Evolutionary conservation across 2,113 vertebrate species (phyloP), one percentile per base, ranked within the genome.

Genomic region (Cacatua alba): DNA sequence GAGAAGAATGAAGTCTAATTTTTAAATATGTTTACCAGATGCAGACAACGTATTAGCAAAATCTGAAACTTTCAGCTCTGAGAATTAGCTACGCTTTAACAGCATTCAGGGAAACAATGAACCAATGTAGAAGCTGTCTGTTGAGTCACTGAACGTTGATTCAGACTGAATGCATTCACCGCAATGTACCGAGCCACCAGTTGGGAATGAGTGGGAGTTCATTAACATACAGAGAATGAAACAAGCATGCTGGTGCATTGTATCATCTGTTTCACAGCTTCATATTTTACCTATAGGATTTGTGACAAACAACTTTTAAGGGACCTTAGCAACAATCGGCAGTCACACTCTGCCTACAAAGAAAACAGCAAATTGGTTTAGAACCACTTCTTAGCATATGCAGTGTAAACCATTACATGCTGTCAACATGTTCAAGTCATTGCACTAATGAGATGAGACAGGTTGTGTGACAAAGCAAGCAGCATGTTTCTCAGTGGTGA

Each of bases 291-390:
- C 80, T 82, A 84, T n/a, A 93, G 77, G 57, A 91, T 69, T 21
- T 23, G 69, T 46, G 37, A 67, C 35, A 76, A 92, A 57, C 13
- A n/a, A 84, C 76, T 82, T 96, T 31, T 43, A 19, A 2, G 81
- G 62, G 83, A 69, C 94, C 95, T 91, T 63, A 91, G 88, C 69
- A 79, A 94, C 88, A 57, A 93, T 53, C 76, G 79, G 78, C 88
- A 93, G 95, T 92, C 91, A 95, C 94, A 85, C 80, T 93, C 82
- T 87, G 77, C 70, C 77, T 39, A 82, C 83, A 94, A 94, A 93
- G 76, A 91, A 92, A 94, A 60, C 74, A 82, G 94, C 62, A 96
- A 97, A 97, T 96, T 72, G 94, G 95, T 96, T 97, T 96, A 93
- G 92, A 97, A 76, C 69, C 7, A 6, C 90, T 82, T 52, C 69